phyloP scores from a whole-genome alignment of 2,888 invertebrate genomes.

The Lycophotia porphyrea region DNA sequence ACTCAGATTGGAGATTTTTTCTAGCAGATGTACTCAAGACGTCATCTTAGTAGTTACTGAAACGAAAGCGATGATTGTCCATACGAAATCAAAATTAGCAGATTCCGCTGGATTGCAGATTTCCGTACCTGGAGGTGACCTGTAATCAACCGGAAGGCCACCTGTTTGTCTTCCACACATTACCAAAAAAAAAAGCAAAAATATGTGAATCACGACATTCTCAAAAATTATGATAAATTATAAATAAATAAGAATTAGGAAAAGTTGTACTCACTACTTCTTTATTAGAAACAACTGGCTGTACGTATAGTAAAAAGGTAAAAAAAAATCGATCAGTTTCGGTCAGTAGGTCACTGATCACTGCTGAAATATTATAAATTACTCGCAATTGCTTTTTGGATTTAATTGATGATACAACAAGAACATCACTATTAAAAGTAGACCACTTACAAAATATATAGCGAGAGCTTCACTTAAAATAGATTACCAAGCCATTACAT shows the following conservation, averaged over 20 bases:
- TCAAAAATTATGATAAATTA: neutral
- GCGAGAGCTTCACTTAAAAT: conserved; percentile 8
- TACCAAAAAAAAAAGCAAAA: neutral
- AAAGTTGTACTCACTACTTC: neutral
- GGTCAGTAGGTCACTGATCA: conserved; percentile 23
- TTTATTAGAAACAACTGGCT: neutral
- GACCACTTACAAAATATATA: conserved; percentile 32
- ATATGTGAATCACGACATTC: neutral
- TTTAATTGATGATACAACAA: conserved; percentile 29
- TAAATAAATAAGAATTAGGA: neutral
- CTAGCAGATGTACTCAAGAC: neutral
- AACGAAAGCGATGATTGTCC: neutral
- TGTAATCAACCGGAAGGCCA: neutral
- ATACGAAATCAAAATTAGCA: neutral
- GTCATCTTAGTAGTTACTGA: neutral
- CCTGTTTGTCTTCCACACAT: neutral
- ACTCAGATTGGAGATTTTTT: neutral
- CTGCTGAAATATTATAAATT: neutral
- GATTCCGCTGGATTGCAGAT: neutral
- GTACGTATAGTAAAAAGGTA: neutral
- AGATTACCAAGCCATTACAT: conserved; percentile 38
- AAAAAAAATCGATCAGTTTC: neutral
- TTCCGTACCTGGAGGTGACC: neutral
- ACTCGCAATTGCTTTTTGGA: neutral
- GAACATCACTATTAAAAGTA: conserved; percentile 5